A percentile compares a stretch with the other conserved stretches of the same genome.
These are phyloP conservation scores for Callithrix jacchus DNA, from an alignment of 2,113 vertebrate genomes.

Conservation along the genomic window DNA sequence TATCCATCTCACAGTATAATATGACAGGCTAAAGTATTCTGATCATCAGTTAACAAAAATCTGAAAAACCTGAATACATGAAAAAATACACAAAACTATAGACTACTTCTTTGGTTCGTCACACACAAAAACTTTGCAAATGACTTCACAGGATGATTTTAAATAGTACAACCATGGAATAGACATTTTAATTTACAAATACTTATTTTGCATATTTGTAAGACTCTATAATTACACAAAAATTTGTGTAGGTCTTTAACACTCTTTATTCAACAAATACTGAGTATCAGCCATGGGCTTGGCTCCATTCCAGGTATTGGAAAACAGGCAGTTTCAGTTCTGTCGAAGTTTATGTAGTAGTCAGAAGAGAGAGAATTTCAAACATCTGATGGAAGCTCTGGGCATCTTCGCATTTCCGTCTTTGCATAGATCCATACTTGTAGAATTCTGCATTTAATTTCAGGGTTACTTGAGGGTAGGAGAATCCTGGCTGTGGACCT, in stretches of 20 bases:
- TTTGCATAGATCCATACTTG: not conserved
- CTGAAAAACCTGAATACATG: too few species aligned
- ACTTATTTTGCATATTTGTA: not conserved
- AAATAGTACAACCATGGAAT: not conserved
- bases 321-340: not conserved
- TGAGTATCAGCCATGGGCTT: not conserved
- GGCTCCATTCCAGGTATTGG: not conserved
- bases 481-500: not conserved
- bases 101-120: not conserved
- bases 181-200: not conserved
- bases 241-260: not conserved
- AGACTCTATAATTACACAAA: not conserved
- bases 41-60: not conserved
- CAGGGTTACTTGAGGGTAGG: not conserved
- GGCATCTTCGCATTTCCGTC: not conserved
- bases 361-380: not conserved
- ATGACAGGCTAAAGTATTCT: not conserved
- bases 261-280: not conserved
- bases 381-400: not conserved
- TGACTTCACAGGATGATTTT: not conserved
- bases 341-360: rapidly evolving
- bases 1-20: not conserved
- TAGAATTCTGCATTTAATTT: not conserved
- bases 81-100: not conserved
- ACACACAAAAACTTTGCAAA: not conserved